Conservation (phyloP, 2,113 vertebrate genomes). For the Corvus cornix region DNA sequence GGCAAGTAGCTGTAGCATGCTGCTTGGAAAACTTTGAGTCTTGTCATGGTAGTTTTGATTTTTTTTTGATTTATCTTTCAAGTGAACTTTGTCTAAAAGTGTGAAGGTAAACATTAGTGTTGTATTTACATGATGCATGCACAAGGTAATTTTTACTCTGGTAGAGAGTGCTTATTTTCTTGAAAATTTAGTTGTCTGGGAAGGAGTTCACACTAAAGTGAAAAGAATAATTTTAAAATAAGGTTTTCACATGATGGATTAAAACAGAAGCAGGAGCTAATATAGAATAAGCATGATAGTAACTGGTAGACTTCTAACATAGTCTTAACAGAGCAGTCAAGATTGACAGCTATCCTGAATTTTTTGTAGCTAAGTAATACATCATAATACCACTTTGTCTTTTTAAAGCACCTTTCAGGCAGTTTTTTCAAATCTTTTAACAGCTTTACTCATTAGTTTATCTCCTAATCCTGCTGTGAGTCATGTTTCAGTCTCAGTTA, state of each 20-base stretch:
- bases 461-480: not conserved
- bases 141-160: not conserved
- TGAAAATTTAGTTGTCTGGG: not conserved
- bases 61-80: not conserved
- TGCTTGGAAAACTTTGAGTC: not conserved
- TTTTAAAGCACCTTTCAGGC: not conserved
- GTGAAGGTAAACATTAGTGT: not conserved
- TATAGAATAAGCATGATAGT: not conserved
- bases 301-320: not conserved
- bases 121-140: not conserved
- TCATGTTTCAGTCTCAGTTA: not conserved
- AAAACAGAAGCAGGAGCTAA: not conserved
- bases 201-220: not conserved
- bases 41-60: not conserved
- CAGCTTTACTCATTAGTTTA: not conserved
- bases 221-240: not conserved
- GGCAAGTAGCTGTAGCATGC: not conserved
- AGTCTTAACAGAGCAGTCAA: not conserved
- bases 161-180: not conserved
- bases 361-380: not conserved
- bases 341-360: not conserved
- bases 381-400: not conserved
- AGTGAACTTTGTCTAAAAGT: not conserved
- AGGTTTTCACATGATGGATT: not conserved
- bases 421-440: not conserved